Evolutionary conservation across 2,797 vertebrate genomes (phyloP).

Genomic region (Falco columbarius): DNA sequence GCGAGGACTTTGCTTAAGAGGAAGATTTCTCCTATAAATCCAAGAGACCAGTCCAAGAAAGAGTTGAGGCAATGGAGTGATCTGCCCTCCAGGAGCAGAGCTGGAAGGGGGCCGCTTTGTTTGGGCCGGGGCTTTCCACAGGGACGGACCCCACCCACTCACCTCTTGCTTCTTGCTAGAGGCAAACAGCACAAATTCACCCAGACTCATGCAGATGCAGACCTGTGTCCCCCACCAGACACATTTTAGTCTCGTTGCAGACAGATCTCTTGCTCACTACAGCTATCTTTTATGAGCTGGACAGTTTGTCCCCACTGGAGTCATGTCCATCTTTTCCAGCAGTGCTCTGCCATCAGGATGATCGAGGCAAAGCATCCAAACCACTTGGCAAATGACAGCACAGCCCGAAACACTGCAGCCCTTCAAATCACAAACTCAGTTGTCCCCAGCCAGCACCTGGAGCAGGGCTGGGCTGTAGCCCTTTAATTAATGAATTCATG

Average conservation of each 20-base stretch:
- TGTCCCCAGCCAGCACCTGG: not conserved
- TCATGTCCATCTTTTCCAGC: not conserved
- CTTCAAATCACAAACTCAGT: not conserved
- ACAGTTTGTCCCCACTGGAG: constrained; percentile 49
- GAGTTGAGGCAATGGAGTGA: not conserved
- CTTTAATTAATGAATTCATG: not conserved
- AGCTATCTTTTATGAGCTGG: not conserved
- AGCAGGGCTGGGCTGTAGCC: not conserved
- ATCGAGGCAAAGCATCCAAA: constrained; percentile 16
- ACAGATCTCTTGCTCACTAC: constrained; percentile 18
- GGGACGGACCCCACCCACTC: fast-evolving
- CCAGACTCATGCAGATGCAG: not conserved
- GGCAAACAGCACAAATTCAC: not conserved
- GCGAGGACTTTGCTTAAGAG: not conserved
- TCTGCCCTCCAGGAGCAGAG: not conserved
- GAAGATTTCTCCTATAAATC: not conserved
- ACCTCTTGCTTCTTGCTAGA: not conserved
- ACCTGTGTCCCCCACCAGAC: not conserved
- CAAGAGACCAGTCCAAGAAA: not conserved
- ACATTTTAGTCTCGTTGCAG: not conserved
- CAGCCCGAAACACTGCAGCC: not conserved
- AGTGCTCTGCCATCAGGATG: not conserved
- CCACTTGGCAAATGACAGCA: not conserved
- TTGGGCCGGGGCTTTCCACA: not conserved
- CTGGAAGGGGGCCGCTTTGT: not conserved